These are phyloP conservation scores for Pipistrellus nathusii DNA, from an alignment of 2,797 vertebrate species.

Conservation along the genomic window DNA sequence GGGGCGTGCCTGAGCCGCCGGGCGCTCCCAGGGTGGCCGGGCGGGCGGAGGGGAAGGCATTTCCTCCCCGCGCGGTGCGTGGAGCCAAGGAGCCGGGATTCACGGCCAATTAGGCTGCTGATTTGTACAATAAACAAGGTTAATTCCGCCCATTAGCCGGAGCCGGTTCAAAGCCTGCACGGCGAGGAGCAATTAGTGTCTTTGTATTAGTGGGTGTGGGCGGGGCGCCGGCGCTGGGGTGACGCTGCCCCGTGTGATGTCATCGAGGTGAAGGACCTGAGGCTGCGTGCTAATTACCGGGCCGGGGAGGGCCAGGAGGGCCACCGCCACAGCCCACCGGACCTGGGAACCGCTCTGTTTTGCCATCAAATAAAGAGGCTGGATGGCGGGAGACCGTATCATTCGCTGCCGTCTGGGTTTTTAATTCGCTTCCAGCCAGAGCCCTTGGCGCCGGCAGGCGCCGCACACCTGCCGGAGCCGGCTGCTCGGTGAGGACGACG, in stretches of 20 bases:
- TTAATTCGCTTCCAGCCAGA: not conserved
- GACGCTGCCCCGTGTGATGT: constrained; percentile 76
- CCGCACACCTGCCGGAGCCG: not conserved
- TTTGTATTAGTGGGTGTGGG: constrained; percentile 78
- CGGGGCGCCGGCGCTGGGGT: constrained; percentile 62
- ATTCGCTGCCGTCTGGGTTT: not conserved
- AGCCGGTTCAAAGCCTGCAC: constrained; percentile 80
- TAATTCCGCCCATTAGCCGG: constrained; percentile 74
- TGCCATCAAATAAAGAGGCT: not conserved
- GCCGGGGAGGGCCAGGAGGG: not conserved
- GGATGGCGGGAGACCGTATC: not conserved
- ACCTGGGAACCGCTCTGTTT: not conserved
- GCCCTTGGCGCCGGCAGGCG: not conserved
- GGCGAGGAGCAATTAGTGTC: constrained; percentile 77
- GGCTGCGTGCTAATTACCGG: constrained; percentile 80
- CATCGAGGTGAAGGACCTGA: constrained; percentile 81
- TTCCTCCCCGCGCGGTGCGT: not conserved
- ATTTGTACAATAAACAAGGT: constrained; percentile 79
- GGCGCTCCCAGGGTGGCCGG: not conserved
- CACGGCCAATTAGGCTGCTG: constrained; percentile 73
- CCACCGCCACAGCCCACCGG: not conserved
- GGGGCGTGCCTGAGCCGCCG: not conserved
- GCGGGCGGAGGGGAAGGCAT: not conserved
- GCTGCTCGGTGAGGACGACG: accelerated
- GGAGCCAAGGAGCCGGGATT: constrained; percentile 63